A percentile compares a stretch with the other conserved stretches of the same genome.
Conservation (phyloP, 2,113 vertebrate genomes). For the Bostrychus sinensis region DNA sequence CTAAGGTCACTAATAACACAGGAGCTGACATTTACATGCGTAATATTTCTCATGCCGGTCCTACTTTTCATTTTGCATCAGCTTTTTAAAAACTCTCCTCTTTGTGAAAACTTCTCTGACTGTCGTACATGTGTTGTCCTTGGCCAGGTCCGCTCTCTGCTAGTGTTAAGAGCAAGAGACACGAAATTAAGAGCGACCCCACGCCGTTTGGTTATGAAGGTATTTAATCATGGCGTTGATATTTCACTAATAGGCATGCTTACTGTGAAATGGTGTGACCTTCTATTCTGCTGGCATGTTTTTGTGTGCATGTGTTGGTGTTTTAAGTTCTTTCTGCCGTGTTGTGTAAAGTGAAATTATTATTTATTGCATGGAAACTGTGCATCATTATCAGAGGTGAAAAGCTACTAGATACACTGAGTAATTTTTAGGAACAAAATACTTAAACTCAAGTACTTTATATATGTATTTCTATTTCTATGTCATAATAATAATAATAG, state of each 20-base stretch:
- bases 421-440: too few relatives aligned
- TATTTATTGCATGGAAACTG: conserved; percentile 27
- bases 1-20: neutral
- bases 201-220: conserved; percentile 94
- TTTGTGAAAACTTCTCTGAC: neutral
- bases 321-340: conserved; percentile 8
- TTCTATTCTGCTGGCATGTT: neutral
- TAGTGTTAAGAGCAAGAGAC: conserved; percentile 90
- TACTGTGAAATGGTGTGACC: neutral
- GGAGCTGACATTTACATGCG: neutral
- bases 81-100: neutral
- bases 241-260: conserved; percentile 21
- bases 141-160: conserved; percentile 86
- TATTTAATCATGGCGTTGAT: conserved; percentile 72
- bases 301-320: neutral
- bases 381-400: too few relatives aligned
- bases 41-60: neutral
- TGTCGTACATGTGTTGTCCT: conserved; percentile 20
- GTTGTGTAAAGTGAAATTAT: conserved; percentile 13
- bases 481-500: too few relatives aligned
- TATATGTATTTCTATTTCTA: too few relatives aligned
- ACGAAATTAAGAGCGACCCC: conserved; percentile 94
- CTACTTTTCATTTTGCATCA: conserved; percentile 1
- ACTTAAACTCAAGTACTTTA: too few relatives aligned
- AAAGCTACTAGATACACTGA: too few relatives aligned